phyloP scores from a whole-genome alignment of 2,113 vertebrate genomes.

The Anolis sagrei region DNA sequence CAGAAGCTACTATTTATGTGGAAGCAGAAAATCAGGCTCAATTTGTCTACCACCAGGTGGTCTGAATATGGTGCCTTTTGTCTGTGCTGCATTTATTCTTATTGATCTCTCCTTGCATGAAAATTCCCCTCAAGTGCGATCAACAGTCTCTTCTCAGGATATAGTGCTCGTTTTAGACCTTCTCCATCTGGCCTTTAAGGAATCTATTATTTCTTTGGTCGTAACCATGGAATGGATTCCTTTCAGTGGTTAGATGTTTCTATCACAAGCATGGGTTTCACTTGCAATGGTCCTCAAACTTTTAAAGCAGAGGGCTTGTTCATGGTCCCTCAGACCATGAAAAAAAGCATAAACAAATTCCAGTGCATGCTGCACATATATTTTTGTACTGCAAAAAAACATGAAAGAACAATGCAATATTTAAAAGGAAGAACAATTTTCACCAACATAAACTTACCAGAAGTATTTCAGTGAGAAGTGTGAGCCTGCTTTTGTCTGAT shows the following conservation, averaged over 20 bases:
- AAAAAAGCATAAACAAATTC: too few species aligned
- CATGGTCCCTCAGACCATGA: too few species aligned
- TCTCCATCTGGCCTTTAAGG: background rate
- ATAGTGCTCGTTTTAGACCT: background rate
- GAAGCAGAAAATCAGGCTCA: background rate
- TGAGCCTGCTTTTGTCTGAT: too few species aligned
- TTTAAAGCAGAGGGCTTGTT: too few species aligned
- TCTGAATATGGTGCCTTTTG: background rate
- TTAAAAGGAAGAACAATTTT: too few species aligned
- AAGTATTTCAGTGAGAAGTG: too few species aligned
- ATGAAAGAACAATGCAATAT: too few species aligned
- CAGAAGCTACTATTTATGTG: background rate
- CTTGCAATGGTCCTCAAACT: background rate
- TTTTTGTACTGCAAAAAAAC: too few species aligned
- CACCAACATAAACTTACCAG: too few species aligned
- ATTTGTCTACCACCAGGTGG: slow-evolving; percentile 4
- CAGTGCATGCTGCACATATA: too few species aligned
- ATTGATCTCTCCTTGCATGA: background rate
- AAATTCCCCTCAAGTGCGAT: background rate
- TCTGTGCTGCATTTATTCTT: background rate
- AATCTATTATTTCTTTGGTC: background rate
- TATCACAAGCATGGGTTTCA: background rate
- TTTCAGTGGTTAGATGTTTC: background rate
- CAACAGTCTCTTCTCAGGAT: background rate
- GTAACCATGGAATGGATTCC: background rate